Percentiles rank a stretch among this genome's conserved stretches.
phyloP scores from a whole-genome alignment of 2,113 vertebrate genomes.

The Sapajus apella region DNA sequence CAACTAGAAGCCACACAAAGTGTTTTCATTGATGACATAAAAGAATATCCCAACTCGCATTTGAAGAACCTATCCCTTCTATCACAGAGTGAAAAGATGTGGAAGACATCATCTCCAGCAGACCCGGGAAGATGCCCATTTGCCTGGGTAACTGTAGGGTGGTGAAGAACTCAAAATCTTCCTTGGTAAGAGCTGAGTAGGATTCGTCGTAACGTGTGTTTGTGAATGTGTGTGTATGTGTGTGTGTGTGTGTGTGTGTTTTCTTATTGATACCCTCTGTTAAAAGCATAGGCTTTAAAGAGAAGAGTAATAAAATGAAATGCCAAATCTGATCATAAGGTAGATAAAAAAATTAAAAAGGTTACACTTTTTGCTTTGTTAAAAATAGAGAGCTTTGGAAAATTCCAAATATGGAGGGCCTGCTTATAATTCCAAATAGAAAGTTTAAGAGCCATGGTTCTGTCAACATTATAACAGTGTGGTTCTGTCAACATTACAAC shows the following conservation, averaged over 20 bases:
- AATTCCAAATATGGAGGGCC: background rate
- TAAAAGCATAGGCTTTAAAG: constrained; percentile 4
- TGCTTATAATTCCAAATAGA: background rate
- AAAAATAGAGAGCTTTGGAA: constrained; percentile 10
- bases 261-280: background rate
- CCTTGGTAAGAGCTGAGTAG: background rate
- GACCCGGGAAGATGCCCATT: background rate
- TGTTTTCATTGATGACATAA: background rate
- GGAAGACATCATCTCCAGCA: background rate
- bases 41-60: background rate
- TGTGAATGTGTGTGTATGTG: too few species aligned
- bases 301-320: background rate
- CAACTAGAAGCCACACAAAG: background rate
- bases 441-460: background rate
- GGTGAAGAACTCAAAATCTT: background rate
- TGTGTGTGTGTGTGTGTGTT: too few species aligned
- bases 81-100: background rate
- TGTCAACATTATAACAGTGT: background rate
- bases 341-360: background rate
- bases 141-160: background rate
- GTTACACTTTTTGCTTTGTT: background rate
- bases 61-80: background rate
- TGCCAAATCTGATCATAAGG: background rate
- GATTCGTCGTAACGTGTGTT: background rate
- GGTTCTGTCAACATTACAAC: too few species aligned